These are phyloP conservation scores for Andrena trimmerana DNA, from an alignment of 2,888 invertebrate genomes.

Conservation along the genomic window DNA sequence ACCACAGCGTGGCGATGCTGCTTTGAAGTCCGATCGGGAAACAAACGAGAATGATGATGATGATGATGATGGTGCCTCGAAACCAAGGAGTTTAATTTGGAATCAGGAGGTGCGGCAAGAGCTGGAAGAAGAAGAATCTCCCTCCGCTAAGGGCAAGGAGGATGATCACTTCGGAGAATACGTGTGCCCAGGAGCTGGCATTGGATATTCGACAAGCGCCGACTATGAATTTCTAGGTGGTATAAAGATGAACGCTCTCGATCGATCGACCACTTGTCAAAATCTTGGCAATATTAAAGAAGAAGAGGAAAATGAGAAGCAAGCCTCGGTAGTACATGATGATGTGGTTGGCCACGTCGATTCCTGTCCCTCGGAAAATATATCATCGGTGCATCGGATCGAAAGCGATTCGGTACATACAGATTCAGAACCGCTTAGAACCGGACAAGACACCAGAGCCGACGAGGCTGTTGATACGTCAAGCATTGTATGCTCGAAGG, in stretches of 20 bases:
- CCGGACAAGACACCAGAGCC: too few relatives aligned
- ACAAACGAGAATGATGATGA: neutral
- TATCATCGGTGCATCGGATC: too few relatives aligned
- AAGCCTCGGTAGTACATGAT: neutral
- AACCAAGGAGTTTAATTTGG: too few relatives aligned
- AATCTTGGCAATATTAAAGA: slow-evolving; percentile 80
- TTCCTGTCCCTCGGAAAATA: neutral
- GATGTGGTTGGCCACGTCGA: neutral
- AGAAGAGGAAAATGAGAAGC: slow-evolving; percentile 71
- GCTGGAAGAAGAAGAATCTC: slow-evolving; percentile 68
- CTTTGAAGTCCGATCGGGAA: slow-evolving; percentile 44
- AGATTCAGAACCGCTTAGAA: neutral
- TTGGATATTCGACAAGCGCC: neutral
- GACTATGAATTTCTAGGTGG: slow-evolving; percentile 63
- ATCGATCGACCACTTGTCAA: slow-evolving; percentile 43
- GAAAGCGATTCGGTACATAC: neutral
- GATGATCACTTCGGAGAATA: slow-evolving; percentile 36
- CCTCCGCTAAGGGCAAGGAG: neutral
- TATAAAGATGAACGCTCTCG: too few relatives aligned
- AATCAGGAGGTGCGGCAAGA: neutral
- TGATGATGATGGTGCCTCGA: neutral
- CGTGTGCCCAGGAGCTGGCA: neutral
- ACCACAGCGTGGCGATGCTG: neutral
- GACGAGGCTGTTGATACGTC: too few relatives aligned
- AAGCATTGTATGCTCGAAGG: too few relatives aligned